Evolutionary conservation across 2,113 vertebrate genomes (phyloP).

Genomic region (Nannobrachium achirus): DNA sequence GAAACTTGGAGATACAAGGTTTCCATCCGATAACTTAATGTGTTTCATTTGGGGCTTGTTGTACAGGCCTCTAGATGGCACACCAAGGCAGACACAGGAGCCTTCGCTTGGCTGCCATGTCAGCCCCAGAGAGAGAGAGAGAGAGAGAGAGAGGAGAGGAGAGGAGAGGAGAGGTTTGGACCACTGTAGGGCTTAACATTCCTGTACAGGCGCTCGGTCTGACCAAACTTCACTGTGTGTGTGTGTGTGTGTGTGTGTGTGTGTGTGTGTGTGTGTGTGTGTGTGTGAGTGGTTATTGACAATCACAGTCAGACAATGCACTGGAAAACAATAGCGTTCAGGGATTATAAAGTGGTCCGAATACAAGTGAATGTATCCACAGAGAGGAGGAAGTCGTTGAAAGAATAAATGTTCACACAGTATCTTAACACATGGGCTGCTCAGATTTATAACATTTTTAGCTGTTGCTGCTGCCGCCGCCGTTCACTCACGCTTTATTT

Average conservation of each 20-base stretch:
- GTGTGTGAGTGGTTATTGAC: slow-evolving; percentile 20
- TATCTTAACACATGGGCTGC: not conserved
- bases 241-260: slow-evolving; percentile 28
- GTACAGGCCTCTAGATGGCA: slow-evolving; percentile 79
- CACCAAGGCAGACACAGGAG: slow-evolving; percentile 69
- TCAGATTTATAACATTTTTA: too few relatives aligned
- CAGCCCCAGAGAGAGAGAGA: too few relatives aligned
- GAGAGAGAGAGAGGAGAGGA: not conserved
- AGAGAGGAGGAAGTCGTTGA: not conserved
- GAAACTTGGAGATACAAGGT: too few relatives aligned
- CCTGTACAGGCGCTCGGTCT: slow-evolving; percentile 32
- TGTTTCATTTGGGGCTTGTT: slow-evolving; percentile 36
- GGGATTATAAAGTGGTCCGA: slow-evolving; percentile 19
- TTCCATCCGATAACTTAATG: too few relatives aligned
- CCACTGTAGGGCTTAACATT: slow-evolving; percentile 49
- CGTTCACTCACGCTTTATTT: too few relatives aligned
- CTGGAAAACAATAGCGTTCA: slow-evolving; percentile 12
- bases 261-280: too few relatives aligned
- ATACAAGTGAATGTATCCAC: not conserved
- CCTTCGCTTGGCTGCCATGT: slow-evolving; percentile 1
- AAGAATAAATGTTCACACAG: not conserved
- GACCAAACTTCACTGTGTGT: slow-evolving; percentile 32
- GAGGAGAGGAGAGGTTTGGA: not conserved
- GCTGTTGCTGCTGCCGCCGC: too few relatives aligned
- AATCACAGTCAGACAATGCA: slow-evolving; percentile 16